Conservation (phyloP, 2,113 vertebrate species). For the Eulacestoma nigropectus region DNA sequence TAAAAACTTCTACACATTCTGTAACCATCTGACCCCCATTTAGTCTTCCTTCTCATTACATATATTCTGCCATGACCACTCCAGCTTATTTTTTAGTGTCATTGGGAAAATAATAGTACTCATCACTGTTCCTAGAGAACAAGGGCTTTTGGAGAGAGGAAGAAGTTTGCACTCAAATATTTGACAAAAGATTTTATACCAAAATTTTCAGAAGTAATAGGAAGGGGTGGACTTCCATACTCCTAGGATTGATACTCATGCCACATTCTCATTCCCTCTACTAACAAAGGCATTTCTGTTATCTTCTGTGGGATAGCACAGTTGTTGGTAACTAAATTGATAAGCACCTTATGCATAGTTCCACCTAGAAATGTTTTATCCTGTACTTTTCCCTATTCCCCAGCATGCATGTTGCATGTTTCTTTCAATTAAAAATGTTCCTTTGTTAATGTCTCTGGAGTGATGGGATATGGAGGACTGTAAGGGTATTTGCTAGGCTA, state of each 20-base stretch:
- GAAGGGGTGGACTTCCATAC: not conserved
- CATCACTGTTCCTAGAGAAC: not conserved
- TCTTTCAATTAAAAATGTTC: not conserved
- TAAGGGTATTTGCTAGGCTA: not conserved
- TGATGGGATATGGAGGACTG: not conserved
- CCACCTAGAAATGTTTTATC: not conserved
- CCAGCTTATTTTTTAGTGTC: not conserved
- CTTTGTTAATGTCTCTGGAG: not conserved
- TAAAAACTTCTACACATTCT: not conserved
- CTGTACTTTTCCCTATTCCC: not conserved
- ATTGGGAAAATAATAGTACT: not conserved
- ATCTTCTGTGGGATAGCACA: accelerated
- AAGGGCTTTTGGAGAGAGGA: not conserved
- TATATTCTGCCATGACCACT: not conserved
- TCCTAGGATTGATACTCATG: not conserved
- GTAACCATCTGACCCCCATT: not conserved
- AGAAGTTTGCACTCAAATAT: not conserved
- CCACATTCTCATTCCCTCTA: not conserved
- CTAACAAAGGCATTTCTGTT: not conserved
- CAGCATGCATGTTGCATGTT: not conserved
- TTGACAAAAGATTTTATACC: not conserved
- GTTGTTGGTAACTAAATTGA: not conserved
- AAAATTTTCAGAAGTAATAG: not conserved
- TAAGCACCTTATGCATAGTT: not conserved
- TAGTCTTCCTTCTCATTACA: not conserved